Base-by-base conservation (phyloP, 2,113 vertebrate species). In the Melanotaenia duboulayi region DNA sequence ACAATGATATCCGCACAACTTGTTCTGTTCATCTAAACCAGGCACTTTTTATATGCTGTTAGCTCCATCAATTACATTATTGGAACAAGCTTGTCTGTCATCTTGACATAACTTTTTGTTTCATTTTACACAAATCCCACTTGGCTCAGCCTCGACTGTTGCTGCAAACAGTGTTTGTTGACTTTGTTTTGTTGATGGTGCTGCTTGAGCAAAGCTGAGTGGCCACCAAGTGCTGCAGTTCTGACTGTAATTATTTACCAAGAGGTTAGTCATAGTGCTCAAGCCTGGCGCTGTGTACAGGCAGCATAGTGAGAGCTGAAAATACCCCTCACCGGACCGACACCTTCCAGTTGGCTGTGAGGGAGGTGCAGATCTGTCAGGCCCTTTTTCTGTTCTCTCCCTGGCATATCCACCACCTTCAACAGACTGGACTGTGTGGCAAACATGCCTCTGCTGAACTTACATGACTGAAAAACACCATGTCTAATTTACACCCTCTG, bases 401-500 rank as follows among this genome's bases (percentile, higher is more conserved):
- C 32, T 35, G 22, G 59, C 62, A 10, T 6, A 17, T 61, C 37
- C 52, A 4, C 75, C 65, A 14, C 65, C 46, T 68, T 11, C 50
- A 65, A 16, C 62, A 70, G 77, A 78, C 39, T 77, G 70, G 58
- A 22, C 19, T n/a, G 25, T 0, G 44, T 28, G 60, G 69, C 55
- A 22, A n/a, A 42, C 69, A 16, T 65, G 71, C 56, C 74, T 10
- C 65, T 58, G n/a, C 66, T 42, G 65, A 49, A 1, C 56, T 32
- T 35, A 62, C 74, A 46, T 32, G 64, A 68, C 75, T 19, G 61
- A 68, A 17, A 51, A 67, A 72, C 78, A 42, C 39, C 37, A 20
- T 65, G 81, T 83, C 76, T 71, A 12, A 76, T 83, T 81, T 19
- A 67, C 71, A 61, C 73, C 79, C 57, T 5, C 48, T n/a, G 42